phyloP scores from a whole-genome alignment of 2,888 invertebrate species.

The Tenthredo mesomela region DNA sequence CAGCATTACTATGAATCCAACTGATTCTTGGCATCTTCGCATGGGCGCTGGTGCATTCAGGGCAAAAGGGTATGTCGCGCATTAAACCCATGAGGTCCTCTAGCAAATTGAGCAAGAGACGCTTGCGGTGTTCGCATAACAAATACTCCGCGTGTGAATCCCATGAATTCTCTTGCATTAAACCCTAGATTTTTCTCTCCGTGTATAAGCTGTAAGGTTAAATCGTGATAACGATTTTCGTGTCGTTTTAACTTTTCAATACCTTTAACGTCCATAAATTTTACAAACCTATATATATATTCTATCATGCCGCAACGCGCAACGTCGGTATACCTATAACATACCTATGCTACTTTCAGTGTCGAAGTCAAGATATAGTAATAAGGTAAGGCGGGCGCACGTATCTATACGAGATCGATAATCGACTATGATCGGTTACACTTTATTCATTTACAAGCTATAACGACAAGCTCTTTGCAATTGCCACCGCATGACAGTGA shows the following conservation, averaged over 20 bases:
- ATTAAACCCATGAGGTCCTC: too few species aligned
- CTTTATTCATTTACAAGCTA: slow-evolving; percentile 35
- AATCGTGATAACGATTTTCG: slow-evolving; percentile 42
- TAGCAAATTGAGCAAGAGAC: too few species aligned
- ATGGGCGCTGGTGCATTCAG: too few species aligned
- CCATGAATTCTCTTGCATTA: too few species aligned
- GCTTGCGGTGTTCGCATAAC: too few species aligned
- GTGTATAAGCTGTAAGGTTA: slow-evolving; percentile 32
- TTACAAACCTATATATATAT: not conserved
- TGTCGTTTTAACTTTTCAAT: not conserved
- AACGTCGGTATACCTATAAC: not conserved
- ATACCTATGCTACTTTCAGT: too few species aligned
- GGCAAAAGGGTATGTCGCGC: too few species aligned
- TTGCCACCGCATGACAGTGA: slow-evolving; percentile 12
- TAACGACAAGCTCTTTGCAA: slow-evolving; percentile 12
- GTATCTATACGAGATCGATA: not conserved
- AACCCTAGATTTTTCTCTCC: too few species aligned
- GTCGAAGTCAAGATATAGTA: not conserved
- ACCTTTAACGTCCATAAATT: slow-evolving; percentile 2
- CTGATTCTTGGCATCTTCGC: too few species aligned
- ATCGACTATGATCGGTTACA: slow-evolving; percentile 35
- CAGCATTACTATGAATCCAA: too few species aligned
- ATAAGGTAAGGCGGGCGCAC: not conserved
- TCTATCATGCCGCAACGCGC: not conserved
- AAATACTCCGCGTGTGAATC: too few species aligned